A percentile compares a stretch with the other conserved stretches of the same genome.
Conservation (phyloP, 1,140 invertebrate species). For the Hermatobates lingyangjiaoensis region DNA sequence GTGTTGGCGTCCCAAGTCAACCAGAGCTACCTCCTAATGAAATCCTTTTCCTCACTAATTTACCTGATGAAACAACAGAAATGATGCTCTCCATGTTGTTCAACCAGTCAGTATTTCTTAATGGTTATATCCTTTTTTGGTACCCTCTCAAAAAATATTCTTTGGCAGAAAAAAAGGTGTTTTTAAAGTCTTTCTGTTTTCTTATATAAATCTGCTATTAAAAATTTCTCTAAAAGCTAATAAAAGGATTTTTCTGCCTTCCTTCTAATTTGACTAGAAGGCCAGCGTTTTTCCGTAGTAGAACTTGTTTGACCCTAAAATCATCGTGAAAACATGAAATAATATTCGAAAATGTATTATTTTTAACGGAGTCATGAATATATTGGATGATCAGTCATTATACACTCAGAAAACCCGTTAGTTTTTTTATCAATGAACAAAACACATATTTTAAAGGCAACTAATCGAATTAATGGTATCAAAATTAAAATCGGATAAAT, state of each 20-base stretch:
- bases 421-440: no score
- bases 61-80: slow-evolving; percentile 96
- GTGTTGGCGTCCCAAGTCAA: slow-evolving; percentile 22
- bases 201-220: background rate
- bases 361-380: no score
- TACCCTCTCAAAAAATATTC: background rate
- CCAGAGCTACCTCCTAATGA: slow-evolving; percentile 93
- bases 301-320: no score
- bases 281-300: background rate
- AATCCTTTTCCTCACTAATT: slow-evolving; percentile 97
- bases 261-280: background rate
- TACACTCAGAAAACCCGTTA: no score
- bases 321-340: no score
- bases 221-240: background rate
- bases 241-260: background rate
- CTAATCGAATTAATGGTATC: no score
- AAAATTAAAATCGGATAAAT: no score
- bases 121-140: background rate
- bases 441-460: no score
- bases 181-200: background rate
- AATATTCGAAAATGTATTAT: no score
- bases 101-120: slow-evolving; percentile 61
- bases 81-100: slow-evolving; percentile 99
- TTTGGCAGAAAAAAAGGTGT: background rate
- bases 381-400: no score